phyloP scores from a whole-genome alignment of 1,140 invertebrate genomes.

The Mercenaria mercenaria region DNA sequence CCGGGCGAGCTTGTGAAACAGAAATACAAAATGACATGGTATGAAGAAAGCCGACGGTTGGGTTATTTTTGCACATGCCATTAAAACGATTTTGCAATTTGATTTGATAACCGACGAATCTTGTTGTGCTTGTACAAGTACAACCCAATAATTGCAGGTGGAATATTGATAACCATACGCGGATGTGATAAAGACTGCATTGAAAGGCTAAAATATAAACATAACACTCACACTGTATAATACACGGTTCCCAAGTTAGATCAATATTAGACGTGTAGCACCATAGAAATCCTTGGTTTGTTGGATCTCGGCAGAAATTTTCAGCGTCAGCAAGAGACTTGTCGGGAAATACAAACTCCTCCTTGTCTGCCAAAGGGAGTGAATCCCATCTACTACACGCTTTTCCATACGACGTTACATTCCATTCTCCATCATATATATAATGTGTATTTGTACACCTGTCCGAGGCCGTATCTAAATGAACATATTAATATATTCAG shows the following conservation, averaged over 20 bases:
- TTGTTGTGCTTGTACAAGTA: too few relatives aligned
- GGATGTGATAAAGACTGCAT: background rate
- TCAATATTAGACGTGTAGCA: background rate
- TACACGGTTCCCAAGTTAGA: background rate
- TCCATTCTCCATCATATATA: background rate
- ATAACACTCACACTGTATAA: background rate
- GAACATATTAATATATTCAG: background rate
- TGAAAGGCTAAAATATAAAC: background rate
- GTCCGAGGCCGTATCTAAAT: background rate
- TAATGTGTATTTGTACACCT: background rate
- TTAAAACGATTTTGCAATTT: too few relatives aligned
- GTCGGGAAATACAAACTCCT: background rate
- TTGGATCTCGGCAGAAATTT: constrained; percentile 11
- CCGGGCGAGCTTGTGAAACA: too few relatives aligned
- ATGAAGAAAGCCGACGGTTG: too few relatives aligned
- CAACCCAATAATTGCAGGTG: background rate
- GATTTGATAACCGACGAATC: too few relatives aligned
- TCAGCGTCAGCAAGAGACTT: too few relatives aligned
- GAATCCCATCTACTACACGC: background rate
- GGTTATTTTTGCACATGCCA: too few relatives aligned
- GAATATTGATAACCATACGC: background rate
- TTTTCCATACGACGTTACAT: background rate
- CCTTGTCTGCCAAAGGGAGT: background rate
- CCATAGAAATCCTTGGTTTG: background rate
- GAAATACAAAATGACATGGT: too few relatives aligned